Evolutionary conservation across 2,797 vertebrate species (phyloP).

Genomic region (Loriculus beryllinus): DNA sequence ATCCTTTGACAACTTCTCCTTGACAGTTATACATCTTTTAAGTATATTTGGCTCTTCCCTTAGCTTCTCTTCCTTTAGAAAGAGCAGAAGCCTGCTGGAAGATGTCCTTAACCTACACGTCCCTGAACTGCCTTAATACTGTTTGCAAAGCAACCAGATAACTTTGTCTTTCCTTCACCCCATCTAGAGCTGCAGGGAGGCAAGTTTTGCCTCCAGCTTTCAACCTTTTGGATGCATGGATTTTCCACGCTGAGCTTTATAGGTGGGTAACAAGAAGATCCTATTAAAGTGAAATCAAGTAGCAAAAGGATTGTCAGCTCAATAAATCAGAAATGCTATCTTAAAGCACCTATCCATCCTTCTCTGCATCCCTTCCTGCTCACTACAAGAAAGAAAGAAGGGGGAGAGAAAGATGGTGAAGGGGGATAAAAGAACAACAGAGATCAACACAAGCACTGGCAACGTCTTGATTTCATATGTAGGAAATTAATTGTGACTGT

Average conservation of each 20-base stretch:
- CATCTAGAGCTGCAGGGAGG: conserved; percentile 74
- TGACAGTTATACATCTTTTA: conserved; percentile 78
- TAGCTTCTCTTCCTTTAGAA: conserved; percentile 70
- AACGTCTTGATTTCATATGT: neutral
- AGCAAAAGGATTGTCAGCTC: conserved; percentile 74
- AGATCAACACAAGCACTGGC: neutral
- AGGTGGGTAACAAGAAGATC: conserved; percentile 70
- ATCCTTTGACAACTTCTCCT: conserved; percentile 72
- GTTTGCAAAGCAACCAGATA: conserved; percentile 77
- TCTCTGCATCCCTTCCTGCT: neutral
- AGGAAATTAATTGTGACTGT: conserved; percentile 48
- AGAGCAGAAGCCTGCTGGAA: conserved; percentile 77
- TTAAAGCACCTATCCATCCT: neutral
- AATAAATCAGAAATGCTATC: neutral
- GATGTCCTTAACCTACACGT: conserved; percentile 77
- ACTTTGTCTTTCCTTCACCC: conserved; percentile 14
- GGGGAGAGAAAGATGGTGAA: neutral
- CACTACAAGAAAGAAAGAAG: neutral
- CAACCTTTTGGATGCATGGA: conserved; percentile 62
- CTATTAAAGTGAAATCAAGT: conserved; percentile 65
- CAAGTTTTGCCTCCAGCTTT: conserved; percentile 81
- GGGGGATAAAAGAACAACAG: neutral
- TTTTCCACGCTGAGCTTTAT: conserved; percentile 64
- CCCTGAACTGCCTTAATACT: conserved; percentile 73
- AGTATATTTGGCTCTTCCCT: conserved; percentile 84